Evolutionary conservation across 2,888 invertebrate genomes (phyloP).

Genomic region (Campopleginae sp.): DNA sequence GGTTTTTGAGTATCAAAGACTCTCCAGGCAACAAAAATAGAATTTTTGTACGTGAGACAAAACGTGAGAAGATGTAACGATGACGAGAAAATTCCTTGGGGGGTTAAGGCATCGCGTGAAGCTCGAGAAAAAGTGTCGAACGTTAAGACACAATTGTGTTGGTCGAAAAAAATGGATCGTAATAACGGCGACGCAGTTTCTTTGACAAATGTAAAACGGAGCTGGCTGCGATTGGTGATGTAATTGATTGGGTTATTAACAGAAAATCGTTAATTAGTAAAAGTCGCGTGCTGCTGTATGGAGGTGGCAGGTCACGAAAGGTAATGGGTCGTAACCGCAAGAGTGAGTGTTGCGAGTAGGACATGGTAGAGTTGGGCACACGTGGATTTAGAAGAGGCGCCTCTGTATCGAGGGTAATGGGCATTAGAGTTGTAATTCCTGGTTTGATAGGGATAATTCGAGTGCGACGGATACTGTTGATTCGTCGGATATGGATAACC

Average conservation of each 20-base stretch:
- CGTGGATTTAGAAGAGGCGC: constrained; percentile 47
- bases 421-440: constrained; percentile 73
- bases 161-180: neutral
- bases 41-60: no score
- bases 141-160: neutral
- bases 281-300: neutral
- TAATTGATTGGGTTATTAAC: neutral
- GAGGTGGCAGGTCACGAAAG: constrained; percentile 67
- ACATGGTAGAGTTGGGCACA: constrained; percentile 58
- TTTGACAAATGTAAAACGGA: neutral
- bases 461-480: constrained; percentile 72
- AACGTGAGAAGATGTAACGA: neutral
- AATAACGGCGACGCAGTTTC: neutral
- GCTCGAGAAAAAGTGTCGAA: neutral
- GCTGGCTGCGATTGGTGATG: neutral
- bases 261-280: neutral
- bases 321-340: constrained; percentile 54
- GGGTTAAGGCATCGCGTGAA: neutral
- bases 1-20: no score
- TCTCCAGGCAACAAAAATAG: no score
- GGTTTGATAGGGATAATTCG: constrained; percentile 73
- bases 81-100: neutral
- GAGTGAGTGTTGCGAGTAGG: constrained; percentile 64
- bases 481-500: constrained; percentile 71
- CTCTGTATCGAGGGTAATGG: constrained; percentile 69